phyloP scores from a whole-genome alignment of 2,888 invertebrate species.

The Incurvaria masculella region DNA sequence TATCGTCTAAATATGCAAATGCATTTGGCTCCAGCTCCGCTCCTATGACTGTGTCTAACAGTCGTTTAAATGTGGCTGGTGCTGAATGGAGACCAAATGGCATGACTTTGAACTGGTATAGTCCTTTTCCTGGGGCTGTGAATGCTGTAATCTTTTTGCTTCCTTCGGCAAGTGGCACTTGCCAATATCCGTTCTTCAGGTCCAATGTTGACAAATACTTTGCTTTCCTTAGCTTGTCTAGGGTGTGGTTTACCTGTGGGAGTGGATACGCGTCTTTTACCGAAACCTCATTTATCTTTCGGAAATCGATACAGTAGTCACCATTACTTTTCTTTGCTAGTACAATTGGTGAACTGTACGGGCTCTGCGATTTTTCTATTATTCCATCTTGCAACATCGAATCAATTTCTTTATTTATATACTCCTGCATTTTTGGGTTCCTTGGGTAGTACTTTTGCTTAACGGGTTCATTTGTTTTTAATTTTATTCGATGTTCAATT shows the following conservation, averaged over 20 bases:
- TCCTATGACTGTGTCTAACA: slow-evolving; percentile 17
- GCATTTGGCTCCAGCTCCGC: slow-evolving; percentile 17
- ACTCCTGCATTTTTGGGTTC: slow-evolving; percentile 9
- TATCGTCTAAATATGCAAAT: too few relatives aligned
- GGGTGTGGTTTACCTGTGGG: slow-evolving; percentile 18
- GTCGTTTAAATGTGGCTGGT: slow-evolving; percentile 15
- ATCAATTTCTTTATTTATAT: slow-evolving; percentile 12
- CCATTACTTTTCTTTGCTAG: slow-evolving; percentile 10
- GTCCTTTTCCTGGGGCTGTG: slow-evolving; percentile 19
- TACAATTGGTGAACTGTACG: slow-evolving; percentile 14
- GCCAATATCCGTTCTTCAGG: slow-evolving; percentile 16
- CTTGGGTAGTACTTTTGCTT: slow-evolving; percentile 11
- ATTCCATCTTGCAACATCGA: slow-evolving; percentile 13
- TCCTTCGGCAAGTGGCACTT: slow-evolving; percentile 7
- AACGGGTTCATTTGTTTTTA: slow-evolving; percentile 6
- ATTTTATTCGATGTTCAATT: slow-evolving; percentile 1
- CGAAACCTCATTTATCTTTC: slow-evolving; percentile 16
- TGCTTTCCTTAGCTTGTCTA: slow-evolving; percentile 17
- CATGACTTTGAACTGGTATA: too few relatives aligned
- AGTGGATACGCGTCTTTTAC: slow-evolving; percentile 19
- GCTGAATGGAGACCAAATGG: slow-evolving; percentile 10
- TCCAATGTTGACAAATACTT: slow-evolving; percentile 18
- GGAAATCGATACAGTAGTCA: slow-evolving; percentile 17
- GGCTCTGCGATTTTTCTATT: slow-evolving; percentile 12
- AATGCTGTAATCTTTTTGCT: slow-evolving; percentile 20